Evolutionary conservation across 2,888 invertebrate genomes (phyloP).

Genomic region (Tinea semifulvella): DNA sequence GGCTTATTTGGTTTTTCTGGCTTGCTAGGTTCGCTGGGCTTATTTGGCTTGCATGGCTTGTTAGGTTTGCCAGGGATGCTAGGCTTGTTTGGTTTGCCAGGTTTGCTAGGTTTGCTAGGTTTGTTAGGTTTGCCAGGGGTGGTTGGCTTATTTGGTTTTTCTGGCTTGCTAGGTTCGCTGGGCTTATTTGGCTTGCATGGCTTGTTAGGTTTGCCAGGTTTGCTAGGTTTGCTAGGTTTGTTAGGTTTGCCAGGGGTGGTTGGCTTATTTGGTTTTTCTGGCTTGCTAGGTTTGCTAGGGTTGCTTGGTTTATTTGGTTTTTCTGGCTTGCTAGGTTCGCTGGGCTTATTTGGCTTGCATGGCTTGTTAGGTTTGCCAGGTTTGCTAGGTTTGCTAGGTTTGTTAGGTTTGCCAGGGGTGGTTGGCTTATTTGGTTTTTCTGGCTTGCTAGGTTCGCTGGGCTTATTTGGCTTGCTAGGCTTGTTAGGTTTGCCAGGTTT

Average conservation of each 20-base stretch:
- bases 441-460: constrained; percentile 18
- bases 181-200: constrained; percentile 18
- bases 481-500: constrained; percentile 15
- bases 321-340: constrained; percentile 27
- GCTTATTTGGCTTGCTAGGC: constrained; percentile 18
- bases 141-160: constrained; percentile 8
- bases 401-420: constrained; percentile 14
- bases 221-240: constrained; percentile 8
- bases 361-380: constrained; percentile 15
- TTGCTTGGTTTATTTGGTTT: constrained; percentile 6
- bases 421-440: constrained; percentile 15
- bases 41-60: constrained; percentile 14
- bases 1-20: constrained; percentile 17
- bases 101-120: constrained; percentile 15
- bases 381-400: constrained; percentile 16
- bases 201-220: constrained; percentile 3
- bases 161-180: constrained; percentile 21
- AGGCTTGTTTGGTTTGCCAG: constrained; percentile 19
- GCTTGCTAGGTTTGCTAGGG: constrained; percentile 14
- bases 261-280: constrained; percentile 20
- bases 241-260: constrained; percentile 14
- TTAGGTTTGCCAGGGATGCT: constrained; percentile 18
- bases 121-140: constrained; percentile 12
- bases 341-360: constrained; percentile 19
- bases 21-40: constrained; percentile 15